These are phyloP conservation scores for Phyllopteryx taeniolatus DNA, from an alignment of 2,113 vertebrate genomes.

Conservation along the genomic window DNA sequence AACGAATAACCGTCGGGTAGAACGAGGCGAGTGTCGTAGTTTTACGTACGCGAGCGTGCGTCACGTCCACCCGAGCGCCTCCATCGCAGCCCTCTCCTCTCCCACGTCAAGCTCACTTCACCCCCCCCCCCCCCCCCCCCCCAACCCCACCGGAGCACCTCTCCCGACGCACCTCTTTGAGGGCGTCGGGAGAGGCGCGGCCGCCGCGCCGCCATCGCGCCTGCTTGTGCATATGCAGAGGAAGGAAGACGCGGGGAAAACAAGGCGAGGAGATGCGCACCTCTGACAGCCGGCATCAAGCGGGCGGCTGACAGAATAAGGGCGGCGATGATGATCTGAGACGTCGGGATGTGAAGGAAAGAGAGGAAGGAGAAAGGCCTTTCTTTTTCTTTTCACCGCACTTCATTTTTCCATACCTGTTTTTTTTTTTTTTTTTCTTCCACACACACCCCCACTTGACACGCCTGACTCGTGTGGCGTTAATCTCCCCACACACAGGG, in stretches of 20 bases:
- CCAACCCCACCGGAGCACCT: constrained; percentile 1
- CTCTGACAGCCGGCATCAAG: constrained; percentile 78
- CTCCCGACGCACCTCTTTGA: constrained; percentile 7
- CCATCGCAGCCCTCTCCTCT: neutral
- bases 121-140: constrained; percentile 12
- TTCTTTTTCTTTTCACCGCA: constrained; percentile 64
- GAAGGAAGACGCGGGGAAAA: constrained; percentile 67
- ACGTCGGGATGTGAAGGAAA: constrained; percentile 66
- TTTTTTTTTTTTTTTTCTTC: constrained; percentile 44
- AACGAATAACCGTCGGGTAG: neutral
- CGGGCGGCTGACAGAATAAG: constrained; percentile 80
- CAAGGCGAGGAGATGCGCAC: constrained; percentile 71
- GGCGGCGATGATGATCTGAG: constrained; percentile 77
- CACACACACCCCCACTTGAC: constrained; percentile 76
- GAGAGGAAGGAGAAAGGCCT: constrained; percentile 60
- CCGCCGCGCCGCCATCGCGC: constrained; percentile 31
- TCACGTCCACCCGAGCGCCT: constrained; percentile 23
- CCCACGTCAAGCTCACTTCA: constrained; percentile 1
- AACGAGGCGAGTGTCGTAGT: neutral
- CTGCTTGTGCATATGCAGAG: constrained; percentile 78
- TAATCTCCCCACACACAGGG: constrained; percentile 75
- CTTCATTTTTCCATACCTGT: constrained; percentile 56
- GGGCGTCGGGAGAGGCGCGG: constrained; percentile 59
- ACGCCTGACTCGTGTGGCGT: constrained; percentile 71
- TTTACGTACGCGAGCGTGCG: constrained; percentile 3